Evolutionary conservation across 2,113 vertebrate species (phyloP), one percentile per base, ranked within the genome.

Genomic region (Dromaius novaehollandiae): DNA sequence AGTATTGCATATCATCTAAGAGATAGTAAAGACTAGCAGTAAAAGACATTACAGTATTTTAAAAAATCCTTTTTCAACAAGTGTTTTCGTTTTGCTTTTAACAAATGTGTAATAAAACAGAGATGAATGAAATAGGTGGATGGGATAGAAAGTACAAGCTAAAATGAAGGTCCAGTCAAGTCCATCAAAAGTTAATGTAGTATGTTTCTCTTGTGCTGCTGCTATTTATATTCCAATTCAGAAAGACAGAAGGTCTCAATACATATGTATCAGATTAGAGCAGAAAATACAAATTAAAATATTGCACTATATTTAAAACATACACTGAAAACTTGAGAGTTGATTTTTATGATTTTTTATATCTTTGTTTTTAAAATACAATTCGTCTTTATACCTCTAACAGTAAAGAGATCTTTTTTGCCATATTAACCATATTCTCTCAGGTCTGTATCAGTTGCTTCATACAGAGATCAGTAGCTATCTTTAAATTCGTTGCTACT

Each of bases 151-250:
- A 75, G 51, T 78, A 26, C 51, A 53, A 42, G 38, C 71, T 95
- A 77, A 96, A 95, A 74, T 91, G 84, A 97, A 95, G 76, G 90
- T 94, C 92, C 83, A 81, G 78, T 97, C 83, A 95, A 83, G 64
- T 74, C 82, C 95, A 77, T 88, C 87, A 94, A 95, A 89, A 97
- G 83, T 93, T 93, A 93, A 79, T 50, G 14, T 40, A 66, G 16
- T 50, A 28, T 66, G 13, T 87, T 80, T 89, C 34, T 65, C 19
- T 73, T 90, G 63, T 80, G 38, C 24, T 70, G 40, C 11, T 81
- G 22, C 13, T 89, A 40, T 73, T 93, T 87, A 48, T 82, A 8
- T 60, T 86, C 55, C 25, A 44, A 18, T 71, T 84, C 64, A 85
- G 79, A 91, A 89, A 74, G 61, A 88, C 73, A 50, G 8, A 5